Base-by-base conservation (phyloP, 2,888 invertebrate species). In the Euspilapteryx auroguttella region DNA sequence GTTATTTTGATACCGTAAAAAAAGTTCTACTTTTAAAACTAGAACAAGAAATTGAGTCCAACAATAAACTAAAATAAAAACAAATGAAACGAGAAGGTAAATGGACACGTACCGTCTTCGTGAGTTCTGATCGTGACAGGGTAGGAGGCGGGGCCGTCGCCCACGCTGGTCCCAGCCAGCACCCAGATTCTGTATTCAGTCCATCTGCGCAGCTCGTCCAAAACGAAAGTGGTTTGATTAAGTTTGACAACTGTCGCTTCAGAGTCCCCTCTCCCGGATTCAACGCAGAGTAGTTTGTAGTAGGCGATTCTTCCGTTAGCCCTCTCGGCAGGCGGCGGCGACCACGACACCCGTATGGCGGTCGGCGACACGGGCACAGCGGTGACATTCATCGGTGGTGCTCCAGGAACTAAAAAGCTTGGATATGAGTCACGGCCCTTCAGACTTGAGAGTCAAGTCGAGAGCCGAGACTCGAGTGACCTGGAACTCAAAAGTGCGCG, bases 121-220 rank as follows among this genome's bases (percentile, higher is more conserved):
- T 92, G 91, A 43, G 97, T 97, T 80, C 89, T 88, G 50, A 94
- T 88, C 52, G 86, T 85, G 79, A 95, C 87, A 38, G 94, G 93
- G 71, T 87, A 88, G 45, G 94, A 94, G 50, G 87, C 84, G 38
- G 91, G 97, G 37, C 98, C 97, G 73, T 95, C 94, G 55, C 98
- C 98, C 44, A 96, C 93, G 51, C 87, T 87, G 47, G 97, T 98
- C 54, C 94, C 94, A 39, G 97, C 97, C 45, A 94, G 80, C 52
- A 97, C 91, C 94, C 94, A 94, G 53, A 98, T 87, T 65, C 93
- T 87, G 81, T 98, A 98, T 66, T 92, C 88, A 34, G 95, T 95
- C 94, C 94, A 97, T 37, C 90, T 87, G 61, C 89, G 87, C 53
- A 97, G 83, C 68, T 93, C 92, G 59, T 92, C 90, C 73, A 96